phyloP scores from a whole-genome alignment of 2,888 invertebrate species.

The Pollenia labialis region DNA sequence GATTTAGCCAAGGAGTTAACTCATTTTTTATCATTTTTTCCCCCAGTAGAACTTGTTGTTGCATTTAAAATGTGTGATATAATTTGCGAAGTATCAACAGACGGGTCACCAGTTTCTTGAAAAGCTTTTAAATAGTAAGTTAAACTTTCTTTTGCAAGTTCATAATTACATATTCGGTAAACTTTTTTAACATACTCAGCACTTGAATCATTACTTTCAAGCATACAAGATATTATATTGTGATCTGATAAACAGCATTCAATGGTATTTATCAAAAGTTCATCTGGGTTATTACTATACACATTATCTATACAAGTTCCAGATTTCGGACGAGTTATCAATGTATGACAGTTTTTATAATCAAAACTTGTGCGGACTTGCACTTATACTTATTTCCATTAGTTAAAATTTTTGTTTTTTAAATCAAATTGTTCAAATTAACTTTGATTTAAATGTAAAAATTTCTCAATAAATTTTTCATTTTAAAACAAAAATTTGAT shows the following conservation, averaged over 20 bases:
- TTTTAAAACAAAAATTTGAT: too few species aligned
- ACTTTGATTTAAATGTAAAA: too few species aligned
- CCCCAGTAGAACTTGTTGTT: not conserved
- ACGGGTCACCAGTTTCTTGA: conserved; percentile 11
- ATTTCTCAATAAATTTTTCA: too few species aligned
- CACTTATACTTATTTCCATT: too few species aligned
- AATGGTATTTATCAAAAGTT: conserved; percentile 11
- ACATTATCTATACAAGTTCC: conserved; percentile 14
- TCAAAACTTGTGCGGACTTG: too few species aligned
- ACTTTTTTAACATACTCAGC: not conserved
- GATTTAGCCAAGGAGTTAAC: not conserved
- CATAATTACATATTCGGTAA: not conserved
- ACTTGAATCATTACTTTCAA: not conserved
- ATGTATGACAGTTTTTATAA: not conserved
- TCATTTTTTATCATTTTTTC: not conserved
- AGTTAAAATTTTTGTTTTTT: too few species aligned
- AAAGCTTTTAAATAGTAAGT: conserved; percentile 2
- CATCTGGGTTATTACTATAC: conserved; percentile 11
- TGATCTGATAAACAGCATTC: conserved; percentile 7
- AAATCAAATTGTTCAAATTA: too few species aligned
- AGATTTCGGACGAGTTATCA: not conserved
- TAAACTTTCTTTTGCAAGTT: not conserved
- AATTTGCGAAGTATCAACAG: not conserved
- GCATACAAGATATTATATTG: conserved; percentile 1
- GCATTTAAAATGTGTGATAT: conserved; percentile 5